These are phyloP conservation scores for Morpho achilles DNA, from an alignment of 2,888 invertebrate genomes.

Conservation along the genomic window DNA sequence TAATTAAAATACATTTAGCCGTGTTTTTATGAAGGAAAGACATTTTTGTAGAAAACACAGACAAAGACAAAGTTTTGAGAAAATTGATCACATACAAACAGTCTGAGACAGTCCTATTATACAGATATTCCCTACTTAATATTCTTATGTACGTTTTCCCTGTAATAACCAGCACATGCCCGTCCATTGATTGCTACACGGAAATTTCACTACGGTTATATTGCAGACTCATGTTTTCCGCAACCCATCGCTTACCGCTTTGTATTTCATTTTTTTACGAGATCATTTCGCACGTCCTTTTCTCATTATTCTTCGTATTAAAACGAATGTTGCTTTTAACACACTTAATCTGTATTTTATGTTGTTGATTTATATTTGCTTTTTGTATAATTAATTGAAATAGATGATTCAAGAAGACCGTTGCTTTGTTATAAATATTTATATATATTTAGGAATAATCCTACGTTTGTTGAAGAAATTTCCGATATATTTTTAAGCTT, in stretches of 20 bases:
- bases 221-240: conserved; percentile 10
- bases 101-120: too few species aligned
- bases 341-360: too few species aligned
- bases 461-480: too few species aligned
- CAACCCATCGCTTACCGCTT: conserved; percentile 3
- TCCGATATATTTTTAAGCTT: too few species aligned
- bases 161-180: conserved; percentile 6
- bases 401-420: too few species aligned
- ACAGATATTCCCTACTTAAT: not conserved
- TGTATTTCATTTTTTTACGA: conserved; percentile 5
- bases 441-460: too few species aligned
- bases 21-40: not conserved
- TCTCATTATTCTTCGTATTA: conserved; percentile 11
- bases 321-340: conserved; percentile 2
- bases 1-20: not conserved
- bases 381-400: not conserved
- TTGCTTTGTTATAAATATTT: too few species aligned
- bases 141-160: conserved; percentile 3
- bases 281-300: conserved; percentile 9
- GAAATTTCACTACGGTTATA: conserved; percentile 5
- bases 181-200: conserved; percentile 6
- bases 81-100: too few species aligned
- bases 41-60: not conserved
- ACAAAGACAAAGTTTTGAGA: too few species aligned
- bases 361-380: not conserved